phyloP scores from a whole-genome alignment of 2,888 invertebrate genomes.

The Halictus quadricinctus region DNA sequence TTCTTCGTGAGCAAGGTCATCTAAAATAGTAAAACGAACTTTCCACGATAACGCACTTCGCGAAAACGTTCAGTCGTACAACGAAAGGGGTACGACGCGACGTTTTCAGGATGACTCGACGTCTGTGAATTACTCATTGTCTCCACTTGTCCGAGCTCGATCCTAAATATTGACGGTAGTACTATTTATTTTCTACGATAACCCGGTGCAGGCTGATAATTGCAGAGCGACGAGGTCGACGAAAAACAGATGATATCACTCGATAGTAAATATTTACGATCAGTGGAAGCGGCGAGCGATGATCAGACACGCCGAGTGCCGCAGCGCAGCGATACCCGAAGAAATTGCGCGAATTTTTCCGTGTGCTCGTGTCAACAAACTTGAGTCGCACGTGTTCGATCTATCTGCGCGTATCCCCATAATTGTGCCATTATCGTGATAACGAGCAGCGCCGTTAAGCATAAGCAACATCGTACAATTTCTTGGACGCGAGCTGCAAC shows the following conservation, averaged over 20 bases:
- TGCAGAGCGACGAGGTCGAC: background rate
- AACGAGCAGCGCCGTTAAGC: background rate
- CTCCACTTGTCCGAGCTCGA: background rate
- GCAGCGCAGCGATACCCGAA: background rate
- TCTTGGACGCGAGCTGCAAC: background rate
- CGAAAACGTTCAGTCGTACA: background rate
- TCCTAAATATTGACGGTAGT: background rate
- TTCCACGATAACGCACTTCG: background rate
- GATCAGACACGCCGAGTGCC: background rate
- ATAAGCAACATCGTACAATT: background rate
- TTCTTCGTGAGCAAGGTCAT: background rate
- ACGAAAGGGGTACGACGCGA: background rate
- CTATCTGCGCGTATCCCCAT: too few relatives aligned
- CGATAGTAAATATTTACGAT: constrained; percentile 4
- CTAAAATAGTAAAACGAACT: background rate
- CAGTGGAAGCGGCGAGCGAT: background rate
- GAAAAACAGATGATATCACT: background rate
- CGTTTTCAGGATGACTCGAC: background rate
- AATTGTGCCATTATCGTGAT: background rate
- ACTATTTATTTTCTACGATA: constrained; percentile 10
- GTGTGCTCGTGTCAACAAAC: background rate
- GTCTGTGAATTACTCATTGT: background rate
- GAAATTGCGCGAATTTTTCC: background rate
- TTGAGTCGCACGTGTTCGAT: background rate
- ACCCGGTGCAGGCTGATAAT: background rate